Base-by-base conservation (phyloP, 2,888 invertebrate species). In the Nemapogon koenigi region DNA sequence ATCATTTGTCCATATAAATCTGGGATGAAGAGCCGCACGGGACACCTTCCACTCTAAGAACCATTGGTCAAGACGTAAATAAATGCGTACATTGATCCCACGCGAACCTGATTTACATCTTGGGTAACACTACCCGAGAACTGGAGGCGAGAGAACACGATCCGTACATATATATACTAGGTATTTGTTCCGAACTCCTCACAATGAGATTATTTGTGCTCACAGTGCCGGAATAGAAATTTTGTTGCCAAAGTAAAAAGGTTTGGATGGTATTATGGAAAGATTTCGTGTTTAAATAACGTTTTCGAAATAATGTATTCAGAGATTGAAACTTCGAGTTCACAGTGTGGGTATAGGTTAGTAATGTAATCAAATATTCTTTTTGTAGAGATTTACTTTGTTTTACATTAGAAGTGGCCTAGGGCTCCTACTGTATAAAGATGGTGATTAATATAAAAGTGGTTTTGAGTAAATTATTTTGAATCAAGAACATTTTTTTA, bases 181-280 rank as follows among this genome's bases (percentile, higher is more conserved):
- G 49, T 52, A 48, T 53, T 57, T 54, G 52, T 52, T 53, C 42
- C 47, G 43, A 52, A 52, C 50, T 46, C 46, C 45, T 41, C 46
- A 50, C 52, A 58, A 58, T 52, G 46, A 55, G 59, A 59, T 61
- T 59, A 58, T 55, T 52, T 44, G 39, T 39, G 43, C 40, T 43
- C 46, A 46, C 46, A 43, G 51, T 49, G 50, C 41, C 49, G 49
- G 49, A 49, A 49, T 48, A 44, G 48, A 50, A 55, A 55, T 54
- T 57, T 55, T 51, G 50, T 53, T 52, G 22, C 15, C 31, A 35
- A 32, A 33, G 19, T 33, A 32, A 37, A 37, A 35, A 35, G 32
- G 30, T 40, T 35, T 18, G 30, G 27, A 35, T 14, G 35, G 22
- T 35, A 38, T 38, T 41, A 38, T 38, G 16, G 28, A 13, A 14